Evolutionary conservation across 2,888 invertebrate genomes (phyloP).

Genomic region (Dolomedes plantarius): DNA sequence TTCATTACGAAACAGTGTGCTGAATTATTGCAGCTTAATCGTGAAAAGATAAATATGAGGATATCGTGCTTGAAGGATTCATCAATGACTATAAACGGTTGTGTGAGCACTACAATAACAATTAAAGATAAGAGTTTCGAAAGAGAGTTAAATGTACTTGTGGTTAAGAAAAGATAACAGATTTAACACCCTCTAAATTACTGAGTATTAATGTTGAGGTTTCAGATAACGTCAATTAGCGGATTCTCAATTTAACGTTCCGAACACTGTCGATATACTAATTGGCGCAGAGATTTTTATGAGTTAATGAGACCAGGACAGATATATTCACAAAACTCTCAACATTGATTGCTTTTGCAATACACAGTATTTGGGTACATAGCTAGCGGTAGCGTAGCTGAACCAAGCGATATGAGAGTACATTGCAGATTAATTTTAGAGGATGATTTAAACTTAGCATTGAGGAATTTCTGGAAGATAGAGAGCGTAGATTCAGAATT

Average conservation of each 20-base stretch:
- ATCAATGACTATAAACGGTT: not conserved
- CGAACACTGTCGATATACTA: not conserved
- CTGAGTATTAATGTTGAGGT: not conserved
- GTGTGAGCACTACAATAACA: not conserved
- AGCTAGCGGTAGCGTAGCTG: too few relatives aligned
- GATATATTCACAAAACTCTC: not conserved
- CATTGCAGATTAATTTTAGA: not conserved
- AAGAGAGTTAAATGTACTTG: not conserved
- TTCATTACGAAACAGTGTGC: too few relatives aligned
- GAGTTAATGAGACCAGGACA: not conserved
- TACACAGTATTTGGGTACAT: not conserved
- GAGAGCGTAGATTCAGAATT: not conserved
- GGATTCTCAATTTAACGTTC: not conserved
- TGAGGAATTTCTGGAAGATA: not conserved
- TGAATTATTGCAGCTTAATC: not conserved
- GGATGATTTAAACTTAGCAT: not conserved
- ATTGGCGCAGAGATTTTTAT: not conserved
- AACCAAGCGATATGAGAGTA: not conserved
- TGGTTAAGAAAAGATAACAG: not conserved
- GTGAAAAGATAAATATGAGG: not conserved
- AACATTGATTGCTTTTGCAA: not conserved
- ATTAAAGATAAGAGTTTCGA: not conserved
- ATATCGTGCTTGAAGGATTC: not conserved
- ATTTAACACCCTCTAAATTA: not conserved
- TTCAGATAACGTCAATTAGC: not conserved